Percentiles rank a stretch among this genome's conserved stretches.
Conservation (phyloP, 2,797 vertebrate genomes). For the Sus cebifrons region DNA sequence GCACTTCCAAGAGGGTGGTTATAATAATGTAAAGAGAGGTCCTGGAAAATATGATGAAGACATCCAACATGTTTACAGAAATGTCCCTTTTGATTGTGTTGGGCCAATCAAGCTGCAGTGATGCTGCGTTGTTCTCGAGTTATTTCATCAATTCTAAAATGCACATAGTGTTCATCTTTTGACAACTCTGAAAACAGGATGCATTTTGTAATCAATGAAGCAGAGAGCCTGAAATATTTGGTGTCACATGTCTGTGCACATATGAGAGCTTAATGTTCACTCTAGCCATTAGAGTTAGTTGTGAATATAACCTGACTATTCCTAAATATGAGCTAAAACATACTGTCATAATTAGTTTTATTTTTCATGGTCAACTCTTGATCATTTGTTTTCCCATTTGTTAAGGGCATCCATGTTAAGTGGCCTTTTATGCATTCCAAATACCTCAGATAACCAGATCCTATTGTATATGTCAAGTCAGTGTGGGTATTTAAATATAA, state of each 20-base stretch:
- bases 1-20: background rate
- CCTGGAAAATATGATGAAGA: background rate
- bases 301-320: background rate
- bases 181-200: conserved; percentile 59
- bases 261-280: conserved; percentile 19
- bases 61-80: background rate
- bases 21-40: background rate
- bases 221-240: background rate
- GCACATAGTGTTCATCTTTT: background rate
- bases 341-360: background rate
- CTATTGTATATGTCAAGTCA: background rate
- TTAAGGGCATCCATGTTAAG: conserved; percentile 31
- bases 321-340: background rate
- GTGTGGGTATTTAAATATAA: background rate
- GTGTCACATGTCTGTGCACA: background rate
- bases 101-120: background rate
- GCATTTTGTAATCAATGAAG: background rate
- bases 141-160: background rate
- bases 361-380: conserved; percentile 27
- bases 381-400: conserved; percentile 6
- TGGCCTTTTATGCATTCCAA: conserved; percentile 26
- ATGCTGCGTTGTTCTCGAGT: background rate
- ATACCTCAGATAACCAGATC: background rate
- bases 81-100: background rate
- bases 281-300: background rate